These are phyloP conservation scores for Phalera bucephala DNA, from an alignment of 2,888 invertebrate genomes.

Conservation along the genomic window DNA sequence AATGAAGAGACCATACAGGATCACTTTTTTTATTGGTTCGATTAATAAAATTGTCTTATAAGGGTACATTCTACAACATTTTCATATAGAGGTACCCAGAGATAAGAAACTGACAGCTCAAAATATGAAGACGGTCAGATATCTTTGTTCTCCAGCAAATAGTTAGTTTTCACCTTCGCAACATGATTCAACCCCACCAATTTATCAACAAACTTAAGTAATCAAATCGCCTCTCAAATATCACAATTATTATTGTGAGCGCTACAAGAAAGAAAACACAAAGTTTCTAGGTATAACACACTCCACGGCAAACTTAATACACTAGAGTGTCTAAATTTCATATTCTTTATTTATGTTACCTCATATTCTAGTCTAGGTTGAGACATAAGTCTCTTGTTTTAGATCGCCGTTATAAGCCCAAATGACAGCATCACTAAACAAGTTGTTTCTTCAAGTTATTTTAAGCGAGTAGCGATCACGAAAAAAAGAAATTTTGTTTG, in stretches of 20 bases:
- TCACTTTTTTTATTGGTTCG: no score
- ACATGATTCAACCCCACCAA: not conserved
- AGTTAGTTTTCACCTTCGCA: no score
- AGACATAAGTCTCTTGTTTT: no score
- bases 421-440: not conserved
- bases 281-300: not conserved
- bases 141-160: no score
- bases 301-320: not conserved
- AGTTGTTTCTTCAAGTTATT: not conserved
- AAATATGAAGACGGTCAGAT: no score
- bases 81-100: no score
- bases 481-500: no score
- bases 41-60: no score
- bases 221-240: not conserved
- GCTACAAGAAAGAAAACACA: not conserved
- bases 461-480: no score
- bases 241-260: not conserved
- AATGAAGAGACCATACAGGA: no score
- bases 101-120: no score
- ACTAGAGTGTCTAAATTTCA: not conserved
- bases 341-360: not conserved
- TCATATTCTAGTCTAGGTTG: not conserved
- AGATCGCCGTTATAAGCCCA: not conserved
- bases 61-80: no score
- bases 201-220: not conserved